Percentiles rank a stretch among this genome's conserved stretches.
Conservation (phyloP, 2,797 vertebrate species). For the Hippopotamyrus pictus region DNA sequence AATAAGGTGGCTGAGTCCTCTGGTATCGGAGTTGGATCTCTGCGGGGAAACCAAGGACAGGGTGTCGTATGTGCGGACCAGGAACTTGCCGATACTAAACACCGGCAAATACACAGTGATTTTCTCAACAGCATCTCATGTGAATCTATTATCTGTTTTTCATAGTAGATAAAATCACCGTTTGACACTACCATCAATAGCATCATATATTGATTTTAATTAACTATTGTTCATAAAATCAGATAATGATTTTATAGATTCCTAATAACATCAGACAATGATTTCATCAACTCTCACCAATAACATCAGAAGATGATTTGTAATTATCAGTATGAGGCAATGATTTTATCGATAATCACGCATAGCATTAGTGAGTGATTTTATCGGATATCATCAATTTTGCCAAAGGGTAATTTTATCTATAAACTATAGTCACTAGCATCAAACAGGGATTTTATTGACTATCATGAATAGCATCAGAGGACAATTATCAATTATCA, state of each 20-base stretch:
- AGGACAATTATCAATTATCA: background rate
- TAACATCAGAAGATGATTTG: background rate
- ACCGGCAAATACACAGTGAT: background rate
- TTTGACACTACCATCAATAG: background rate
- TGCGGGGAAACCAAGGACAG: conserved; percentile 38
- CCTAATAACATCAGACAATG: background rate
- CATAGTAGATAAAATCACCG: background rate
- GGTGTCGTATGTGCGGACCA: background rate
- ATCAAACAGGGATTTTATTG: background rate
- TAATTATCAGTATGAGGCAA: background rate
- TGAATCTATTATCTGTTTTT: background rate
- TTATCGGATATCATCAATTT: background rate
- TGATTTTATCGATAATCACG: background rate
- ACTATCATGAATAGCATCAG: background rate
- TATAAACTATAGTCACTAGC: background rate
- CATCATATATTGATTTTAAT: background rate
- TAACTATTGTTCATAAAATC: background rate
- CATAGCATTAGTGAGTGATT: background rate
- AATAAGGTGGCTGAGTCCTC: conserved; percentile 80
- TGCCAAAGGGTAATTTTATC: background rate
- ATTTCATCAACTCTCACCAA: background rate
- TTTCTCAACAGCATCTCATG: background rate
- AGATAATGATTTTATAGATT: background rate
- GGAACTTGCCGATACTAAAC: background rate
- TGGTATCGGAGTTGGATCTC: conserved; percentile 60